Evolutionary conservation across 1,140 invertebrate species (phyloP), one percentile per base, ranked within the genome.

Genomic region (Prorops nasuta): DNA sequence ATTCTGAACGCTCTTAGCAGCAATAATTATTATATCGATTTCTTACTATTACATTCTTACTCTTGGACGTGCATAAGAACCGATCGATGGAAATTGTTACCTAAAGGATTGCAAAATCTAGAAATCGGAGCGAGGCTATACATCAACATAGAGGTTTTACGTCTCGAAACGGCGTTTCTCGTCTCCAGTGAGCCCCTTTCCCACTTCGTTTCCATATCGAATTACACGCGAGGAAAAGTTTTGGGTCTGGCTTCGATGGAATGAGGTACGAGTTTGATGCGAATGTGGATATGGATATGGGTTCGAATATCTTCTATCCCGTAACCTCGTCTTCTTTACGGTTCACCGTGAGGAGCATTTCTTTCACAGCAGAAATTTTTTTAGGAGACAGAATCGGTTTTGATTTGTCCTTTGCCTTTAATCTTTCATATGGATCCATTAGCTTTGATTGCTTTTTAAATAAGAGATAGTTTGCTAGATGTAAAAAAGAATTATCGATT

Each of bases 151-250:
- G 10, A 28, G 36, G 56, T 49, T 59, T 57, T 48, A 45, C 54
- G 36, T 57, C 19, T 21, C 36, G 16, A 51, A 24, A 31, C 37
- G 31, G 34, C 36, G 40, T n/a, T n/a, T 28, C 24, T 28, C 10
- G 4, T 28, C 24, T 28, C 24, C 10, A 4, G 4, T 4, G 4
- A 4, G 24, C 24, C 24, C 24, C 24, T 4, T 4, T 28, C 24
- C 58, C 46, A 44, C 50, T 54, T 65, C 60, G 54, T 63, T 68
- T 60, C 58, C 61, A 56, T 67, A 67, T 63, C 58, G 62, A 67
- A 67, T 69, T 67, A 62, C 65, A 66, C 59, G 64, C 53, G 65
- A 56, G 56, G 53, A 55, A 69, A 69, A 69, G 60, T 69, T 67
- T 64, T 38, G 46, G 52, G 62, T 57, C 55, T 60, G 59, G 40